A percentile compares a stretch with the other conserved stretches of the same genome.
These are phyloP conservation scores for Latheticus oryzae DNA, from an alignment of 2,888 invertebrate species.

Conservation along the genomic window DNA sequence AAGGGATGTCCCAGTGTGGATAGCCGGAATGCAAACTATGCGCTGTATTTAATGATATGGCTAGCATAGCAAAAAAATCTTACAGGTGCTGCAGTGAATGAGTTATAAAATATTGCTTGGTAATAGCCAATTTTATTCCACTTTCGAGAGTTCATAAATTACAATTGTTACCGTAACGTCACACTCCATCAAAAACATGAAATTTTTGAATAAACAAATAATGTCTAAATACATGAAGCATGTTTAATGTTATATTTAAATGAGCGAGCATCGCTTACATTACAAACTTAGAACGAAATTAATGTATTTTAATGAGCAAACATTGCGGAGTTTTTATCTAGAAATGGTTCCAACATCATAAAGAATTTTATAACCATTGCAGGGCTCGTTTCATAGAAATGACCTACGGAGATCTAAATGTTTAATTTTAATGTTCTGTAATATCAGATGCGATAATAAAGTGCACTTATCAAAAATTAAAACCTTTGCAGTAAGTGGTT, in stretches of 20 bases:
- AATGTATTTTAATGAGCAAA: constrained; percentile 26
- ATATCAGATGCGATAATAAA: constrained; percentile 50
- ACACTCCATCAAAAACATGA: too few relatives aligned
- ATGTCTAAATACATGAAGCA: too few relatives aligned
- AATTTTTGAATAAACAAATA: too few relatives aligned
- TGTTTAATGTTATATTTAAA: constrained; percentile 5
- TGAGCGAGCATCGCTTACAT: constrained; percentile 10
- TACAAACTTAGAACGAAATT: constrained; percentile 27
- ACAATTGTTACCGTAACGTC: too few relatives aligned
- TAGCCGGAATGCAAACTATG: constrained; percentile 50
- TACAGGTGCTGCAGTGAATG: constrained; percentile 53
- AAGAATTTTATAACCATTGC: constrained; percentile 50
- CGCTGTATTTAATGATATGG: constrained; percentile 47
- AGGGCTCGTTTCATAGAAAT: constrained; percentile 46
- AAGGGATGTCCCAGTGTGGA: constrained; percentile 15
- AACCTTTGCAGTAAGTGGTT: constrained; percentile 44
- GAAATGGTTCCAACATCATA: constrained; percentile 47
- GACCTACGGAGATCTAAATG: constrained; percentile 52
- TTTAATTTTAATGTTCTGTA: constrained; percentile 54
- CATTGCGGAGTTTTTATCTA: constrained; percentile 30
- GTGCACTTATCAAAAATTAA: constrained; percentile 54
- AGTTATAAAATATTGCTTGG: constrained; percentile 50
- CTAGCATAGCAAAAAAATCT: constrained; percentile 41
- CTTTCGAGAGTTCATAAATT: too few relatives aligned
- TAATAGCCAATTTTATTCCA: constrained; percentile 44